Percentiles rank a stretch among this genome's conserved stretches.
Conservation (phyloP, 2,797 vertebrate genomes). For the Hippoglossus hippoglossus region DNA sequence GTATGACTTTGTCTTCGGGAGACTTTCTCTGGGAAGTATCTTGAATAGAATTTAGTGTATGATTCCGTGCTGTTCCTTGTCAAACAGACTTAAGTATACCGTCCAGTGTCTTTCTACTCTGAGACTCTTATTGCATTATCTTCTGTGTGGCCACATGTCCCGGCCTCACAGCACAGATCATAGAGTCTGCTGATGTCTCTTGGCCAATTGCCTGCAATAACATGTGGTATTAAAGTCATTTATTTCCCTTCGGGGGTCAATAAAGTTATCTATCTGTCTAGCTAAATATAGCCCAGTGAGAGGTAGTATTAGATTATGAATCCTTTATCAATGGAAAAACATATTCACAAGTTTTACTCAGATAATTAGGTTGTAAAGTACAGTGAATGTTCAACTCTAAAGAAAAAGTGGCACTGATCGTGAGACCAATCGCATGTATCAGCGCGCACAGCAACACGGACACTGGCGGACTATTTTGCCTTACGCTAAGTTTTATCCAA, state of each 20-base stretch:
- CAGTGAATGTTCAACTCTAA: background rate
- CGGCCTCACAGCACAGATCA: background rate
- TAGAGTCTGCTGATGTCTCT: background rate
- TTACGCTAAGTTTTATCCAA: slow-evolving; percentile 63
- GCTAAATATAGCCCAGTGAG: background rate
- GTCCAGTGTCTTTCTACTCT: background rate
- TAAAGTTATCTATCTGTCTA: background rate
- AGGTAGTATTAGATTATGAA: background rate
- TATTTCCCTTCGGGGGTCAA: no score
- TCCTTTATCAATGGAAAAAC: no score
- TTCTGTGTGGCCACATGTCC: background rate
- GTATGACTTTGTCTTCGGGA: background rate
- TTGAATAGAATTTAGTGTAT: background rate
- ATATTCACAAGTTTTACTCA: no score
- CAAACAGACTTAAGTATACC: background rate
- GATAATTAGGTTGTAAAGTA: background rate
- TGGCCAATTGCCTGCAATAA: background rate
- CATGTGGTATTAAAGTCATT: background rate
- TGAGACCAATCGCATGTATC: background rate
- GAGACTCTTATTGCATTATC: slow-evolving; percentile 20
- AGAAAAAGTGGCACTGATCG: background rate
- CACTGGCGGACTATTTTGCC: slow-evolving; percentile 66
- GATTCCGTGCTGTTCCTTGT: background rate
- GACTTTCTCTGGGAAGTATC: background rate
- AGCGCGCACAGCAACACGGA: background rate